Percentiles rank a stretch among this genome's conserved stretches.
These are phyloP conservation scores for Chironomus tepperi DNA, from an alignment of 1,140 invertebrate species.

Conservation along the genomic window DNA sequence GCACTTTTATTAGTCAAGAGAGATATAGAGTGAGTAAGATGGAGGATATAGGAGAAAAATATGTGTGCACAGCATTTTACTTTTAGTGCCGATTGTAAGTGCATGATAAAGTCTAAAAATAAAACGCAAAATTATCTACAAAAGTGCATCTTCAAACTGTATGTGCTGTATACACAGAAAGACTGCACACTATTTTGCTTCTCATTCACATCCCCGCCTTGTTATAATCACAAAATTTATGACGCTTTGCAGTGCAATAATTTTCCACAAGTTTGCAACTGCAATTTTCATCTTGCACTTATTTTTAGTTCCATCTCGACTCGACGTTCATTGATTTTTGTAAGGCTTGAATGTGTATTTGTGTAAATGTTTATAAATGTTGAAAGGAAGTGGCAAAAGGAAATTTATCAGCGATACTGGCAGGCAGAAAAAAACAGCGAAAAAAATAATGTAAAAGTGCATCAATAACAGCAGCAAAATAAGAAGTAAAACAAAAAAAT, in stretches of 20 bases:
- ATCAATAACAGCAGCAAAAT: background rate
- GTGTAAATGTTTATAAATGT: too few relatives aligned
- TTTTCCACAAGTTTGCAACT: constrained; percentile 20
- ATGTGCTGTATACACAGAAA: background rate
- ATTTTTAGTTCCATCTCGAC: background rate
- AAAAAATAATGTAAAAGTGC: too few relatives aligned
- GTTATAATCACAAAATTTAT: constrained; percentile 20
- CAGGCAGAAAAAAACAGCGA: background rate
- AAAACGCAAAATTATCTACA: constrained; percentile 18
- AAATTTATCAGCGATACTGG: constrained; percentile 3
- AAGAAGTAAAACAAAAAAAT: too few relatives aligned
- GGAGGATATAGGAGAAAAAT: too few relatives aligned
- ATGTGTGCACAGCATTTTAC: constrained; percentile 13
- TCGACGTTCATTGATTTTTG: too few relatives aligned
- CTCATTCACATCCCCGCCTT: background rate
- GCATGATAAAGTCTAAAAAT: constrained; percentile 19
- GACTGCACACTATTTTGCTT: background rate
- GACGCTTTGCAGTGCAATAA: constrained; percentile 15
- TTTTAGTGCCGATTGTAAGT: background rate
- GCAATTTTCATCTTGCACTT: constrained; percentile 10
- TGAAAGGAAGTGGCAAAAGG: background rate
- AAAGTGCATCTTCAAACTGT: background rate
- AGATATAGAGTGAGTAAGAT: background rate
- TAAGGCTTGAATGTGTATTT: too few relatives aligned
- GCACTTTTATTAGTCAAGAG: background rate